Percentiles rank a stretch among this genome's conserved stretches.
Conservation (phyloP, 2,113 vertebrate species). For the Gobio gobio region DNA sequence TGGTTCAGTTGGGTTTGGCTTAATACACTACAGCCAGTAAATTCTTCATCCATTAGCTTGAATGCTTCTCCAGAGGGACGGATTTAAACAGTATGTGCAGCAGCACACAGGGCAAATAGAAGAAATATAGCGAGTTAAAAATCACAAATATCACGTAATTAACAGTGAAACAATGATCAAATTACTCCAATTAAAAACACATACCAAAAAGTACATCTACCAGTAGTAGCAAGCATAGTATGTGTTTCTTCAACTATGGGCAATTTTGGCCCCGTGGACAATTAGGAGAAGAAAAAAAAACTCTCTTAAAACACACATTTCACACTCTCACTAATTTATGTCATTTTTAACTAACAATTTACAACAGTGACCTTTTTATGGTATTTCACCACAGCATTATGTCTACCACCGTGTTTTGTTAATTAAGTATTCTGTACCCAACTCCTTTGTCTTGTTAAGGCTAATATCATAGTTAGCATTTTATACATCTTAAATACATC, state of each 20-base stretch:
- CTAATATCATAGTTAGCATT: background rate
- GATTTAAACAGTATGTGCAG: constrained; percentile 12
- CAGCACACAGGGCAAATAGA: background rate
- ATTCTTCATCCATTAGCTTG: constrained; percentile 40
- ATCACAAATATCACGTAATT: background rate
- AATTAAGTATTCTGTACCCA: too few species aligned
- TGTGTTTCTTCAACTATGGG: background rate
- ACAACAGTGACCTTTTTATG: background rate
- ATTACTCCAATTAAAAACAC: background rate
- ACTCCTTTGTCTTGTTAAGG: background rate
- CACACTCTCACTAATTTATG: too few species aligned
- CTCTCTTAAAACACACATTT: background rate
- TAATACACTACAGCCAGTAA: constrained; percentile 50
- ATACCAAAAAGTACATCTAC: background rate
- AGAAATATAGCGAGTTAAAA: background rate
- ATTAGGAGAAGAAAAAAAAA: background rate
- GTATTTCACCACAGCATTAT: background rate
- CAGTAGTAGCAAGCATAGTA: too few species aligned
- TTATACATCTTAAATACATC: background rate
- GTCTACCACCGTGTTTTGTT: too few species aligned
- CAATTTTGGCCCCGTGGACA: background rate
- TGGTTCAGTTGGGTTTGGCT: constrained; percentile 31
- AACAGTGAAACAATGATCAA: background rate
- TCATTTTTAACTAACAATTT: too few species aligned
- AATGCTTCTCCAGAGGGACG: constrained; percentile 36